Base-by-base conservation (phyloP, 53 echinoderm and acorn worm species). In the Stichopus horrens region DNA sequence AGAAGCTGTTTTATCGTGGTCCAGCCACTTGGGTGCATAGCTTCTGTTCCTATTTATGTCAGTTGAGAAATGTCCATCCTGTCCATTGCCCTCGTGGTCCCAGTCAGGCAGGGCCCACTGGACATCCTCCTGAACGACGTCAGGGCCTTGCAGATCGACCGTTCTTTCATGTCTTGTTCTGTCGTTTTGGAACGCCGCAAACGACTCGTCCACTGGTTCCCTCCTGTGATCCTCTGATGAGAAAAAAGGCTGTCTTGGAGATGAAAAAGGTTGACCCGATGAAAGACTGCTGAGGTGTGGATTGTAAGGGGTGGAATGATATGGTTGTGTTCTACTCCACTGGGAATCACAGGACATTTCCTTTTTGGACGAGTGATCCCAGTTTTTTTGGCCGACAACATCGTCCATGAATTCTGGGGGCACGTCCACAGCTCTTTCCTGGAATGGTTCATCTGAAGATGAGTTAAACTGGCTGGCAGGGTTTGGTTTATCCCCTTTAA, bases 391-490 rank as follows among this genome's bases (percentile, higher is more conserved):
- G 37, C 37, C 37, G 37, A 1, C 37, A 22, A 22, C 84, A 37
- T 14, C 52, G 8, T 60, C 66, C 21, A 84, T 14, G 37, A 84
- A 84, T 11, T 84, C 84, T 20, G 84, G 84, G 0, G 84, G 66
- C 5, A 84, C 84, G 37, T 84, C 84, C 14, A 84, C 84, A 65
- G 84, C 65, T 63, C 84, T 84, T 14, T 84, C 84, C 59, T 84
- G 65, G 23, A 23, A 84, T 55, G 19, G 21, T n/a, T n/a, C 16
- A 18, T 71, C 4, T 6, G 18, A 7, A 71, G 71, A 18, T 16
- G 6, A 5, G 6, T 16, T 71, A 7, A 18, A n/a, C 18, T 71
- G 18, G 4, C 21, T 18, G 71, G 71, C 18, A 71, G 71, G 19
- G 19, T 71, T 16, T 51, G 52, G 14, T 11, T 54, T 4, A 7